A percentile compares a stretch with the other conserved stretches of the same genome.
Evolutionary conservation across 1,140 invertebrate genomes (phyloP).

Genomic region (Brachionus rubens): DNA sequence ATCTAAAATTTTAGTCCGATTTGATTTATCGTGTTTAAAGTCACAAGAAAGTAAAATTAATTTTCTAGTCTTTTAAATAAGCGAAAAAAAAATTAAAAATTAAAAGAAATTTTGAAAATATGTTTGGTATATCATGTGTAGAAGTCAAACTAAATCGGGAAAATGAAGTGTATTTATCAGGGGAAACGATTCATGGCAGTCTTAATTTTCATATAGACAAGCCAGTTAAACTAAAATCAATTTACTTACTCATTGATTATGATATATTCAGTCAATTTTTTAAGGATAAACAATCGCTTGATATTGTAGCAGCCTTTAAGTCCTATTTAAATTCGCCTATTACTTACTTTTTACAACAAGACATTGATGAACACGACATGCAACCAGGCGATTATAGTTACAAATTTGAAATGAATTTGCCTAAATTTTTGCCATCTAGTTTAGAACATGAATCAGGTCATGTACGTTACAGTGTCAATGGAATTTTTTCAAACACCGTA

Average conservation of each 20-base stretch:
- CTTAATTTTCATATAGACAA: not conserved
- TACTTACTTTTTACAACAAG: not conserved
- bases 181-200: not conserved
- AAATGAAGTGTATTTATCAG: not conserved
- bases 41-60: too few relatives aligned
- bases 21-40: too few relatives aligned
- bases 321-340: not conserved
- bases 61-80: too few relatives aligned
- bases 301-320: not conserved
- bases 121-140: too few relatives aligned
- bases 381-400: not conserved
- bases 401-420: not conserved
- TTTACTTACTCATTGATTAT: not conserved
- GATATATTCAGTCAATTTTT: not conserved
- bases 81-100: too few relatives aligned
- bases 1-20: too few relatives aligned
- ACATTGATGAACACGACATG: not conserved
- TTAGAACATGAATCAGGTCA: not conserved
- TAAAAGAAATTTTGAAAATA: too few relatives aligned
- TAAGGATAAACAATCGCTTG: not conserved
- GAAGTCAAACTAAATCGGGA: too few relatives aligned
- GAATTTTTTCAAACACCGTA: not conserved
- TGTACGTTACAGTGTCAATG: not conserved
- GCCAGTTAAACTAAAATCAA: slow-evolving; percentile 16
- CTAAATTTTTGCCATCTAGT: not conserved